phyloP scores from a whole-genome alignment of 2,113 vertebrate species.

The Syngnathus floridae region DNA sequence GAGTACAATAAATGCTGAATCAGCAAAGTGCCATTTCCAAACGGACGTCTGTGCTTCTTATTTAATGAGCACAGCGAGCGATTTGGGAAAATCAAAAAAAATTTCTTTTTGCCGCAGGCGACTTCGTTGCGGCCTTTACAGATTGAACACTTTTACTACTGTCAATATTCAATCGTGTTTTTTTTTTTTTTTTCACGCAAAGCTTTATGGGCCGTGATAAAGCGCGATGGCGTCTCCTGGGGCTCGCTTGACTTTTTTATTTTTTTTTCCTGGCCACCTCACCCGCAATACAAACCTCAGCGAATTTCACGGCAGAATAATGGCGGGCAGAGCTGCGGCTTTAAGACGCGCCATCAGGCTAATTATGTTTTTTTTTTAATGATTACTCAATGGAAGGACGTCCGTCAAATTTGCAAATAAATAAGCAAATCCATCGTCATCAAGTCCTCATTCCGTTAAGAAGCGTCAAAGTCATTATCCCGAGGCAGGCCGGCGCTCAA shows the following conservation, averaged over 20 bases:
- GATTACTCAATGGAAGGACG: slow-evolving; percentile 34
- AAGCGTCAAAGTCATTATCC: slow-evolving; percentile 69
- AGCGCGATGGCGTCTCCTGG: slow-evolving; percentile 42
- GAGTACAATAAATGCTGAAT: slow-evolving; percentile 40
- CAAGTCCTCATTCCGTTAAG: slow-evolving; percentile 64
- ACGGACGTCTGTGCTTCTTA: too few relatives aligned
- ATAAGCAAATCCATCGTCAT: slow-evolving; percentile 71
- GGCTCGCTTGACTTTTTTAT: slow-evolving; percentile 26
- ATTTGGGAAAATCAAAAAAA: too few relatives aligned
- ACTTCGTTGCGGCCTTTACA: slow-evolving; percentile 27
- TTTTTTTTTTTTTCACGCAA: slow-evolving; percentile 23
- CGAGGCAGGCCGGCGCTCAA: slow-evolving; percentile 58
- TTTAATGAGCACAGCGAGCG: too few relatives aligned
- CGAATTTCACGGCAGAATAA: slow-evolving; percentile 29
- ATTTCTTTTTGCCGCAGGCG: background rate
- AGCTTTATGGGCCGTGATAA: slow-evolving; percentile 63
- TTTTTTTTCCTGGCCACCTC: slow-evolving; percentile 30
- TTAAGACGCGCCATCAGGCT: slow-evolving; percentile 56
- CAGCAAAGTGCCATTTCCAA: too few relatives aligned
- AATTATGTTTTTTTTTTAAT: slow-evolving; percentile 43
- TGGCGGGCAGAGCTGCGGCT: slow-evolving; percentile 15
- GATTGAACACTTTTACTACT: slow-evolving; percentile 49
- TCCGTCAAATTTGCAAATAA: slow-evolving; percentile 58
- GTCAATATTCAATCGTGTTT: slow-evolving; percentile 63
- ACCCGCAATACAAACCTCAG: slow-evolving; percentile 1